Base-by-base conservation (phyloP, 92 coral and sea anemone genomes). In the Siderastrea siderea region DNA sequence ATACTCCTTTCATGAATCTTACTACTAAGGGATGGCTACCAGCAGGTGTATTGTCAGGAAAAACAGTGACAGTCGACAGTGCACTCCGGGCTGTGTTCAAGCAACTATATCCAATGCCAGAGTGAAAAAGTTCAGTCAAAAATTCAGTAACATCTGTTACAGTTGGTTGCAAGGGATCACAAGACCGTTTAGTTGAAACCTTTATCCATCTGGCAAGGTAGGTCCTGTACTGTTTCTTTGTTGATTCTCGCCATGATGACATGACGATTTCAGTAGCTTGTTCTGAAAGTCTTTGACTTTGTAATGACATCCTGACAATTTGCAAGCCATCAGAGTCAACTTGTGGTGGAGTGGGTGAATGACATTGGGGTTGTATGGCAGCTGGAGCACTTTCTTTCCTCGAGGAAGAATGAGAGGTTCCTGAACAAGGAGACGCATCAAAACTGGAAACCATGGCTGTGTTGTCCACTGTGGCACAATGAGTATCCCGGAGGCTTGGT, bases 311-410 rank as follows among this genome's bases (percentile, higher is more conserved):
- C 82, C 88, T 63, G 88, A 75, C 74, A 74, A 75, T 77, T 75
- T 77, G 75, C 88, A 84, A 50, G 82, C 88, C 81, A 84, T 71
- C 88, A 75, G 75, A 17, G 71, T 77, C 66, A 74, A 63, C 88
- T 38, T 52, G 64, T 75, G 79, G 82, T 84, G 74, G 66, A 84
- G 88, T 63, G 88, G 82, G 68, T 84, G 88, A 51, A 63, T 57
- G 44, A 38, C 44, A 45, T 4, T 67, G 52, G 61, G 38, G 38
- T 26, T 26, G 38, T 26, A 26, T 26, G 38, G 38, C 38, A 26
- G 0, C 38, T 26, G 71, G 60, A 74, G 81, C 16, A 75, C 74
- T 6, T 51, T 75, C 74, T 84, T 84, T 77, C 55, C 73, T 26
- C 64, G 62, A 68, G 74, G 88, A 19, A 75, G 75, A 75, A 64